Evolutionary conservation across 1,140 invertebrate species (phyloP), one percentile per base, ranked within the genome.

Genomic region (Aphis gossypii): DNA sequence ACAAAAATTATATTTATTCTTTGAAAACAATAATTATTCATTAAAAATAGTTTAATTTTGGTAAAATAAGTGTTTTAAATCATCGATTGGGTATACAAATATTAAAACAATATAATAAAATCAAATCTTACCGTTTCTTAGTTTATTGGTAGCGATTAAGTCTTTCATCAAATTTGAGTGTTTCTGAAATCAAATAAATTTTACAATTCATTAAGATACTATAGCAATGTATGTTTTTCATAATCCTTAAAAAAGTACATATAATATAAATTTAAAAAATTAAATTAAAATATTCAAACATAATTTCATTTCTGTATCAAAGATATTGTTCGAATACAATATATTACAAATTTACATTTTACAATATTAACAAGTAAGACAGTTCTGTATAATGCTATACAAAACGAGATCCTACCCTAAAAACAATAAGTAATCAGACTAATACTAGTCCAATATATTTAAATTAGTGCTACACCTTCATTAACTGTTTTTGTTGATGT

Each of bases 161-260:
- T 97, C 96, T 94, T 96, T 96, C 96, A 97, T 97, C 94, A 96
- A 95, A 94, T 97, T 96, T 95, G 97, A 97, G 95, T 97, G 96
- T 96, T 97, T 97, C 96, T 97, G 96, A 92, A 96, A 97, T 11
- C 91, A 94, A 94, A 94, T 89, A 54, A 56, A 76, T 89, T 5
- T n/a, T 88, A 56, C 38, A 94, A 44, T 48, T 21, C 21, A 18
- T 83, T 90, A 68, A 25, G 30, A 44, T n/a, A 38, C 30, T 68
- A 9, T 25, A 90, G 6, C 23, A 56, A 30, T 23, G 35, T 2
- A 48, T 87, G 3, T n/a, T n/a, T 44, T 60, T 60, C 2, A 51
- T 51, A 60, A 23, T 60, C n/a, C 4, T 68, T 68, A n/a, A 68
- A n/a, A 4, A 68, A 76, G n/a, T 18, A n/a, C n/a, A 76, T 2